Conservation (phyloP, 1,140 invertebrate genomes). For the Sipha flava region DNA sequence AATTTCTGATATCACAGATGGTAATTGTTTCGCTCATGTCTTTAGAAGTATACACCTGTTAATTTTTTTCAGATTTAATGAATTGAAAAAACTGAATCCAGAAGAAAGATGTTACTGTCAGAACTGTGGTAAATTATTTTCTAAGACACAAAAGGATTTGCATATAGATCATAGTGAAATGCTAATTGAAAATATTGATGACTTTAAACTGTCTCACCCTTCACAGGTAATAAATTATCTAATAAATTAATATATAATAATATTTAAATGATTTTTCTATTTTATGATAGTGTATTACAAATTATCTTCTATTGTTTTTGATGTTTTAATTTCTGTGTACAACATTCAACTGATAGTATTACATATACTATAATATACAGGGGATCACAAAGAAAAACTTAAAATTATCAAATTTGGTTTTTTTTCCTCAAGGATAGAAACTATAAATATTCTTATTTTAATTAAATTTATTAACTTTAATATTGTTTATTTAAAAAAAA, state of each 20-base stretch:
- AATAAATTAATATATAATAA: background rate
- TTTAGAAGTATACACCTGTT: background rate
- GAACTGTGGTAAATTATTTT: conserved; percentile 3
- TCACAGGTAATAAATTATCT: conserved; percentile 7
- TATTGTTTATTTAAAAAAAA: too few relatives aligned
- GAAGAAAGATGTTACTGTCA: conserved; percentile 9
- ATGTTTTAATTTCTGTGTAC: too few relatives aligned
- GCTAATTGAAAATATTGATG: background rate
- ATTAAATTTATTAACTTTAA: too few relatives aligned
- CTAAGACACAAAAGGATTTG: background rate
- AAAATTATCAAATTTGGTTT: too few relatives aligned
- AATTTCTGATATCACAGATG: background rate
- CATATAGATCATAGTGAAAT: background rate
- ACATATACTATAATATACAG: too few relatives aligned
- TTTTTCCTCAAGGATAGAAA: too few relatives aligned
- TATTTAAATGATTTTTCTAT: background rate
- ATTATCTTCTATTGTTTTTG: too few relatives aligned
- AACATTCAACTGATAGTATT: too few relatives aligned
- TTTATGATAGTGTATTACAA: background rate
- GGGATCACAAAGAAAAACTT: too few relatives aligned
- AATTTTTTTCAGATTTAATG: background rate
- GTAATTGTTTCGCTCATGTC: background rate
- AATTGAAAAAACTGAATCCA: background rate
- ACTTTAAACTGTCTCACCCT: conserved; percentile 11
- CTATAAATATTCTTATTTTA: too few relatives aligned